phyloP scores from a whole-genome alignment of 2,113 vertebrate species.

The Apus apus region DNA sequence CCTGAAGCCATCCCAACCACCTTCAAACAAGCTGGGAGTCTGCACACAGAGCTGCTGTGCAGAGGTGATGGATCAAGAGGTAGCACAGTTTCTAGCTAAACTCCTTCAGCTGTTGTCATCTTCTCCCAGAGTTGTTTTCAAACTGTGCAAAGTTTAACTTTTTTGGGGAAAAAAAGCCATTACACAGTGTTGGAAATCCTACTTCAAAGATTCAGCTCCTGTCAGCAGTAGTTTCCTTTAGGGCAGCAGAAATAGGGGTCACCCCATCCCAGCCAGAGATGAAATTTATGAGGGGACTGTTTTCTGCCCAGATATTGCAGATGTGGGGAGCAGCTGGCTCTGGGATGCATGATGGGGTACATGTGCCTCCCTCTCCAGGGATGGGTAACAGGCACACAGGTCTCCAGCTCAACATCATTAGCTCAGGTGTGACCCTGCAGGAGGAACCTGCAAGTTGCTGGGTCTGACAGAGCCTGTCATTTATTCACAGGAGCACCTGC shows the following conservation, averaged over 20 bases:
- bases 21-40: not conserved
- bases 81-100: not conserved
- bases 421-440: not conserved
- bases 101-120: conserved; percentile 15
- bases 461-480: not conserved
- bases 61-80: conserved; percentile 3
- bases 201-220: not conserved
- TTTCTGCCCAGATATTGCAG: not conserved
- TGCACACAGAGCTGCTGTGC: not conserved
- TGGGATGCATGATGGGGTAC: not conserved
- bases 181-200: not conserved
- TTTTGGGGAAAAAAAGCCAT: not conserved
- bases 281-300: not conserved
- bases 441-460: not conserved
- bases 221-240: not conserved
- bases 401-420: not conserved
- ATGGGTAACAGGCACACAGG: not conserved
- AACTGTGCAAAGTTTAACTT: conserved; percentile 5
- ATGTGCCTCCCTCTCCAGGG: not conserved
- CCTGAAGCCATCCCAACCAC: conserved; percentile 46
- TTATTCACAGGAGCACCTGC: not conserved
- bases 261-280: not conserved
- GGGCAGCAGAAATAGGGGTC: not conserved
- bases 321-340: not conserved
- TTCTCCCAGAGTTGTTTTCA: conserved; percentile 13